phyloP scores from a whole-genome alignment of 2,797 vertebrate genomes.

The Amazona ochrocephala region DNA sequence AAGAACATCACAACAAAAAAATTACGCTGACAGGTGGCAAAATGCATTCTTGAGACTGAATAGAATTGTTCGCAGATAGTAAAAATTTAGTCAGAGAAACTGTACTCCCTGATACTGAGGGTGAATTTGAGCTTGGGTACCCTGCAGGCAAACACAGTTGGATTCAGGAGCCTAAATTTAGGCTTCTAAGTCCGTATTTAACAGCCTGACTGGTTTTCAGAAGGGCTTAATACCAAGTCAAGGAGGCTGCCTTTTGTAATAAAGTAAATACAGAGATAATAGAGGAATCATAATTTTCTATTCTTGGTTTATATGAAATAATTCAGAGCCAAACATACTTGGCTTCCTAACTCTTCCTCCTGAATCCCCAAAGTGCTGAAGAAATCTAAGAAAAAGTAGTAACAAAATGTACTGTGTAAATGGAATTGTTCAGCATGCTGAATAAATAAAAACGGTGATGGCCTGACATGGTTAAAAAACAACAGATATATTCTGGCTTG shows the following conservation, averaged over 20 bases:
- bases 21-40: constrained; percentile 20
- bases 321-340: not conserved
- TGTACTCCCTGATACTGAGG: not conserved
- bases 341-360: not conserved
- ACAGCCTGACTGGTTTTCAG: not conserved
- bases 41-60: not conserved
- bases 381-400: not conserved
- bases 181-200: not conserved
- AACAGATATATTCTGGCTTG: not conserved
- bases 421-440: not conserved
- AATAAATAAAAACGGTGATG: not conserved
- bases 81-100: not conserved
- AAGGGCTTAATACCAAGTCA: not conserved
- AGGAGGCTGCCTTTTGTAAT: not conserved
- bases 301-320: not conserved
- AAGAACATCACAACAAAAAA: constrained; percentile 9
- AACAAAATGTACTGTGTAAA: not conserved
- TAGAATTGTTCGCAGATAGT: not conserved
- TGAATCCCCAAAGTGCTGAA: not conserved
- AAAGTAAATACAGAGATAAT: not conserved
- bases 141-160: not conserved
- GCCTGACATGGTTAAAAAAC: not conserved
- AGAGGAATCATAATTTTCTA: not conserved
- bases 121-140: constrained; percentile 8
- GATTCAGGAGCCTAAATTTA: not conserved